A percentile compares a stretch with the other conserved stretches of the same genome.
Conservation (phyloP, 2,797 vertebrate species). For the Eremophila alpestris region DNA sequence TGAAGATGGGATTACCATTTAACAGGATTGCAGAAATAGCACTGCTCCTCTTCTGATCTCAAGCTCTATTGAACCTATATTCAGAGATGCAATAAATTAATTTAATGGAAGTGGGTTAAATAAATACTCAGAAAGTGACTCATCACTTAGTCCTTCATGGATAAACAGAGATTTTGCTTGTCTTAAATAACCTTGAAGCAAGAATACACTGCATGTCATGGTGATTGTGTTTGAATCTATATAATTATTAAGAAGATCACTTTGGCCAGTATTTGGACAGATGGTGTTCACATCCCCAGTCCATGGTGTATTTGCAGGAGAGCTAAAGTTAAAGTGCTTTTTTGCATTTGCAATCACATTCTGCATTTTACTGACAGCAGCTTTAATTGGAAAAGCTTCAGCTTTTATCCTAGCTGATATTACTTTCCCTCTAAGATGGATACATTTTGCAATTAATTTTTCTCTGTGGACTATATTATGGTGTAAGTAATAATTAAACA, state of each 20-base stretch:
- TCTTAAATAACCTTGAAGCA: conserved; percentile 33
- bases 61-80: background rate
- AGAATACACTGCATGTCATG: background rate
- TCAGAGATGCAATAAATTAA: background rate
- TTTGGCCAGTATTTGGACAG: conserved; percentile 51
- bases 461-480: conserved; percentile 30
- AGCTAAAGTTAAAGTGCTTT: conserved; percentile 58
- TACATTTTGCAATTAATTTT: conserved; percentile 64
- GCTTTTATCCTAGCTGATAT: conserved; percentile 37
- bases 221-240: conserved; percentile 12
- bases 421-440: conserved; percentile 47
- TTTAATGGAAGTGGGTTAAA: background rate
- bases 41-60: background rate
- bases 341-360: conserved; percentile 60
- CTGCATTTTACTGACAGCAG: conserved; percentile 54
- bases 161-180: background rate
- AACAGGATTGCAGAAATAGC: background rate
- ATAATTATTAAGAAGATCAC: conserved; percentile 44
- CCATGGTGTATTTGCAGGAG: conserved; percentile 58
- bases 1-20: background rate
- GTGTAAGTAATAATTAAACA: conserved; percentile 59
- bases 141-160: background rate
- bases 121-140: background rate
- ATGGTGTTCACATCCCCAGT: conserved; percentile 49
- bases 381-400: conserved; percentile 65